Conservation (phyloP, 2,113 vertebrate genomes). For the Sphyrna mokarran region DNA sequence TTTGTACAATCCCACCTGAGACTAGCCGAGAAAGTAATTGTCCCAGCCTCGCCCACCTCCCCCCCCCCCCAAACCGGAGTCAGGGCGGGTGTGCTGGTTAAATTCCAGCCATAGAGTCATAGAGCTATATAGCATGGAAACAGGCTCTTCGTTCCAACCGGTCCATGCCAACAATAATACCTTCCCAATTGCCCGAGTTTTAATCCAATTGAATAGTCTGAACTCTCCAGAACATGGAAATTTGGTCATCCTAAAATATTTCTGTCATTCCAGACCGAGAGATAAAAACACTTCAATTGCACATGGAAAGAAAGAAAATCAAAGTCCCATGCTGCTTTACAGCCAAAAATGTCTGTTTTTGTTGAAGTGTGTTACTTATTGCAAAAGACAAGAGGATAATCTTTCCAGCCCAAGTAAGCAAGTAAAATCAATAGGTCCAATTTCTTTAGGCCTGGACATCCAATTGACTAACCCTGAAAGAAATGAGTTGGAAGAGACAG, state of each 20-base stretch:
- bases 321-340: neutral
- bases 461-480: neutral
- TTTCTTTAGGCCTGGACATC: neutral
- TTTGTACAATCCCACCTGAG: no score
- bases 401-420: neutral
- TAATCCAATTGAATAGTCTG: neutral
- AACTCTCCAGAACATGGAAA: neutral
- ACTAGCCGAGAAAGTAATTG: no score
- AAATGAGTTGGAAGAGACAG: neutral
- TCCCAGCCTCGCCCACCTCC: no score
- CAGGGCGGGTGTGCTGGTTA: no score
- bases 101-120: no score
- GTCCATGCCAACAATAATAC: no score
- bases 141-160: no score
- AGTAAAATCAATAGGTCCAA: neutral
- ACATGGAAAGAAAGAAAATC: neutral
- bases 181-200: neutral
- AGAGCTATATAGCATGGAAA: no score
- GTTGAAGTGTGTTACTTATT: neutral
- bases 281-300: neutral
- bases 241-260: neutral
- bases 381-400: neutral
- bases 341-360: neutral
- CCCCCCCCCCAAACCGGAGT: no score
- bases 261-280: neutral